These are phyloP conservation scores for Mormyrus proboscirostris DNA, from an alignment of 2,797 vertebrate species.

Conservation along the genomic window DNA sequence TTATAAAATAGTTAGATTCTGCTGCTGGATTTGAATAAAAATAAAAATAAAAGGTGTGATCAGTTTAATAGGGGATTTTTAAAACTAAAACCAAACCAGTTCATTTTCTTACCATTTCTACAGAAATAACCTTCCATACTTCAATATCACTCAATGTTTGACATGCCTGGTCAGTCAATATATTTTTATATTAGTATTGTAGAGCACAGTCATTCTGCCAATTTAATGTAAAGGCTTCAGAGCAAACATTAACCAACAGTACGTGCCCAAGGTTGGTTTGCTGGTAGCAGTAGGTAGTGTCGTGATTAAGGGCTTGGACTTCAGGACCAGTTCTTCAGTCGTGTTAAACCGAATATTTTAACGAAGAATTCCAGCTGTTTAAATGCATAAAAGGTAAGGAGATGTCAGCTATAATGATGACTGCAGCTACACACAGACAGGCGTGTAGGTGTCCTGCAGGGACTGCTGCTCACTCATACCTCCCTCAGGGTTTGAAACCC, in stretches of 20 bases:
- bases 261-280: neutral
- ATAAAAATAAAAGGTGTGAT: neutral
- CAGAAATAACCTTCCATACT: neutral
- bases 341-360: neutral
- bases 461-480: neutral
- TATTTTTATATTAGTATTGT: neutral
- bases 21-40: neutral
- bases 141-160: neutral
- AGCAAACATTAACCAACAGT: neutral
- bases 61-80: neutral
- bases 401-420: neutral
- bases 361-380: neutral
- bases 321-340: neutral
- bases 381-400: neutral
- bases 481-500: neutral
- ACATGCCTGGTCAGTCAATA: neutral
- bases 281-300: neutral
- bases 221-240: neutral
- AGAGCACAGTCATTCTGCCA: neutral
- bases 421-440: neutral
- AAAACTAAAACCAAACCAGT: neutral
- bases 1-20: neutral
- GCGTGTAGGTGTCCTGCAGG: neutral
- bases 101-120: neutral
- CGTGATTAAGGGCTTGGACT: neutral